These are phyloP conservation scores for Coendou prehensilis DNA, from an alignment of 2,797 vertebrate genomes.

Conservation along the genomic window DNA sequence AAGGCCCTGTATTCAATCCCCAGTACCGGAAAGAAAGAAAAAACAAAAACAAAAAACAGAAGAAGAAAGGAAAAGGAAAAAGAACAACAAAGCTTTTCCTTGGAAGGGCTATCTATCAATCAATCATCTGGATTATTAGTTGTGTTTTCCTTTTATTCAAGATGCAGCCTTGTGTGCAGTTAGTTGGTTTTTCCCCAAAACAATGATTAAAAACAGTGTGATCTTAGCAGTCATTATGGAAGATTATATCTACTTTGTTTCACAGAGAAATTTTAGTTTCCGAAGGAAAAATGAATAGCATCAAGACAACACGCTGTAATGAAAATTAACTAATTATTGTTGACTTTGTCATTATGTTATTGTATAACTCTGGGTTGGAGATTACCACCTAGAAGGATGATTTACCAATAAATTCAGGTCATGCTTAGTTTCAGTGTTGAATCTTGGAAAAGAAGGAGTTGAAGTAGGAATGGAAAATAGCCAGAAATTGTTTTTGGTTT, in stretches of 20 bases:
- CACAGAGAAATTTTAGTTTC: neutral
- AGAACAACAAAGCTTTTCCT: neutral
- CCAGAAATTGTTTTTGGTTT: neutral
- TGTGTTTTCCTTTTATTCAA: slow-evolving; percentile 11
- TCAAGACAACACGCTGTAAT: slow-evolving; percentile 4
- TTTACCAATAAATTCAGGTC: neutral
- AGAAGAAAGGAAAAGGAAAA: neutral
- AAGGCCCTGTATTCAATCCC: neutral
- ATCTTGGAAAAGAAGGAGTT: neutral
- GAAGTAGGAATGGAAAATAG: neutral
- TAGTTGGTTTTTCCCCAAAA: neutral
- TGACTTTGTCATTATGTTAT: neutral
- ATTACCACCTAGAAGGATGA: neutral
- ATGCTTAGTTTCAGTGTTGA: neutral
- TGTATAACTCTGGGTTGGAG: neutral
- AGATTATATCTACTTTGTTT: neutral
- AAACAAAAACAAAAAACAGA: accelerated
- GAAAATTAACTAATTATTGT: neutral
- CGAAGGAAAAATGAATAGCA: neutral
- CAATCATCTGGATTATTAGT: neutral
- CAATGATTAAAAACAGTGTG: neutral
- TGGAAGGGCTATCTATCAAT: neutral
- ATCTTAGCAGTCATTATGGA: neutral
- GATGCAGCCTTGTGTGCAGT: neutral
- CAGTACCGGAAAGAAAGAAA: no score